Conservation (phyloP, 2,797 vertebrate species). For the Neosalanx taihuensis region DNA sequence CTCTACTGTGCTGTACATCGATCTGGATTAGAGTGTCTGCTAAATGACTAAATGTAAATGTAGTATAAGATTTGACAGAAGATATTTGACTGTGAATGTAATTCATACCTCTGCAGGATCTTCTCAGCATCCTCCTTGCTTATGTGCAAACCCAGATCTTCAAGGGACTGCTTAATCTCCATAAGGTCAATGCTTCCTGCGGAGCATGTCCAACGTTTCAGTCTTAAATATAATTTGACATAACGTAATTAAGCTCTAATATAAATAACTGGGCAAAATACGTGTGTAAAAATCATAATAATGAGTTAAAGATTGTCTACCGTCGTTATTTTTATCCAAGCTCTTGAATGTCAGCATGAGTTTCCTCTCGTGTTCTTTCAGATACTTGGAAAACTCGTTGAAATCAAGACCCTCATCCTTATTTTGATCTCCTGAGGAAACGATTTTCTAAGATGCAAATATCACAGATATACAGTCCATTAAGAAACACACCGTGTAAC, state of each 20-base stretch:
- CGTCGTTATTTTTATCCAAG: conserved; percentile 95
- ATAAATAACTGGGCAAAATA: background rate
- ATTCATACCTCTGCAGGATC: conserved; percentile 86
- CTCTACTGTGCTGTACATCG: too few species aligned
- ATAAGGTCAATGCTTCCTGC: conserved; percentile 84
- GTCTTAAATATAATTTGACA: too few species aligned
- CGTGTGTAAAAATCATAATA: background rate
- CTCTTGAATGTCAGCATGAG: conserved; percentile 92
- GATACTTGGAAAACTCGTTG: conserved; percentile 89
- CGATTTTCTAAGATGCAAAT: conserved; percentile 82
- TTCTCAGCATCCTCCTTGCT: conserved; percentile 81
- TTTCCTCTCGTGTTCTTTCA: conserved; percentile 97
- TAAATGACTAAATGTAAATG: too few species aligned
- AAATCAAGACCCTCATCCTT: conserved; percentile 87
- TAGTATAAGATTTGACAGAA: background rate
- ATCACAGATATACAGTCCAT: background rate
- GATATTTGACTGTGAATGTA: background rate
- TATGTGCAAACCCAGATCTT: conserved; percentile 84
- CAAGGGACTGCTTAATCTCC: conserved; percentile 88
- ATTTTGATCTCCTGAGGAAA: conserved; percentile 84
- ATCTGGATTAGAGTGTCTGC: too few species aligned
- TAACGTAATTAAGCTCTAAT: too few species aligned
- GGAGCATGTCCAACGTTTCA: background rate
- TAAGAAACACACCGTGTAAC: background rate
- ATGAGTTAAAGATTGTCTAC: conserved; percentile 55